These are phyloP conservation scores for Danaus melanippus DNA, from an alignment of 1,140 invertebrate species.

Conservation along the genomic window DNA sequence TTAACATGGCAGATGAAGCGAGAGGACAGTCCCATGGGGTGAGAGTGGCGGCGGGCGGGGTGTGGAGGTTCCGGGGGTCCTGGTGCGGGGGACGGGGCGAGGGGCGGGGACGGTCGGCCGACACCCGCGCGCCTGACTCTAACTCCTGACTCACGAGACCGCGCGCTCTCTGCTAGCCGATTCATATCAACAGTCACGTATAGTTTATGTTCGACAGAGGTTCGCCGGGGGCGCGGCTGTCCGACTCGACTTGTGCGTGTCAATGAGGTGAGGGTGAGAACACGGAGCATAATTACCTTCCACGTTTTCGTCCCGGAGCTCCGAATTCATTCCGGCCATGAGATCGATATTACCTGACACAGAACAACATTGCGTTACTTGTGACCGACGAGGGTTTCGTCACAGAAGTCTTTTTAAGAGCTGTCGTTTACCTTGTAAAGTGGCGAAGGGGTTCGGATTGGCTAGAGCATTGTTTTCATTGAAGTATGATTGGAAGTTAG, in stretches of 20 bases:
- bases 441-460: slow-evolving; percentile 63
- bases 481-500: slow-evolving; percentile 54
- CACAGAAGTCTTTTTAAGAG: neutral
- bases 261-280: slow-evolving; percentile 52
- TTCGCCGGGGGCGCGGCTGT: slow-evolving; percentile 70
- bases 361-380: neutral
- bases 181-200: slow-evolving; percentile 5
- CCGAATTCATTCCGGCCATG: slow-evolving; percentile 55
- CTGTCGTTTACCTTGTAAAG: slow-evolving; percentile 50
- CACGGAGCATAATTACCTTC: slow-evolving; percentile 55
- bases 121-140: slow-evolving; percentile 64
- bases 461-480: slow-evolving; percentile 59
- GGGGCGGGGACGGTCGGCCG: slow-evolving; percentile 37
- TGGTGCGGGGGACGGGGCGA: slow-evolving; percentile 24
- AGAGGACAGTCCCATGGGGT: slow-evolving; percentile 14
- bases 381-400: neutral
- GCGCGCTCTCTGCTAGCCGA: slow-evolving; percentile 47
- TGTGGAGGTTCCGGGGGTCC: slow-evolving; percentile 12
- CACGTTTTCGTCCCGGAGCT: slow-evolving; percentile 56
- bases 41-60: slow-evolving; percentile 11
- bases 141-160: slow-evolving; percentile 43
- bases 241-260: slow-evolving; percentile 68
- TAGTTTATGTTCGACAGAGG: slow-evolving; percentile 26
- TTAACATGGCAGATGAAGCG: slow-evolving; percentile 1
- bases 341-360: slow-evolving; percentile 62